Evolutionary conservation across 2,797 vertebrate genomes (phyloP).

Genomic region (Schizopygopsis pylzovi): DNA sequence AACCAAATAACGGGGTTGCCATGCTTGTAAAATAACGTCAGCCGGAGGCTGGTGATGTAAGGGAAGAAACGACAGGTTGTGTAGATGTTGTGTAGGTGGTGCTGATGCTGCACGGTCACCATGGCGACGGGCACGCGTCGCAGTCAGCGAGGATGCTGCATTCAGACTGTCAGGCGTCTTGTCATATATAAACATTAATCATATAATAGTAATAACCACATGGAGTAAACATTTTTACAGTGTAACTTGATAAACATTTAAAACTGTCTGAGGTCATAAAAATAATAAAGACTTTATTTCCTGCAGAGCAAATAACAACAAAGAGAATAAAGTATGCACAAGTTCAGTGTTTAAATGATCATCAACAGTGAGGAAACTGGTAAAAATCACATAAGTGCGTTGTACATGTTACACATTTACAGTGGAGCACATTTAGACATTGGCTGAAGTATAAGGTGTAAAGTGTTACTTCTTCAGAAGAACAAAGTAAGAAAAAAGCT

Average conservation of each 20-base stretch:
- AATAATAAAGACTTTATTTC: constrained; percentile 13
- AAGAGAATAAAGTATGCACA: neutral
- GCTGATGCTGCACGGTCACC: constrained; percentile 50
- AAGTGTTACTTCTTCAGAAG: neutral
- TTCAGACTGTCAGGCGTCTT: constrained; percentile 24
- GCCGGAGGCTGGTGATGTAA: neutral
- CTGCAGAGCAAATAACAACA: neutral
- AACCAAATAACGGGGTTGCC: neutral
- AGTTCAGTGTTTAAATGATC: neutral
- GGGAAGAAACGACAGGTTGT: constrained; percentile 24
- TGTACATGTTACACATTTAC: neutral
- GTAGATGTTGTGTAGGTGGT: neutral
- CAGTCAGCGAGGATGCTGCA: constrained; percentile 48
- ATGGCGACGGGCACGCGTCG: constrained; percentile 22
- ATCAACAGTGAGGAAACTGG: neutral
- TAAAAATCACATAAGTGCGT: neutral
- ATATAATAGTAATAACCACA: neutral
- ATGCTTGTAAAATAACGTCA: neutral
- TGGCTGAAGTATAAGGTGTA: neutral
- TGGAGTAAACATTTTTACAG: neutral
- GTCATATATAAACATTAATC: neutral
- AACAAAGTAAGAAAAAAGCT: neutral
- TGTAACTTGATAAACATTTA: neutral
- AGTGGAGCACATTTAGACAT: neutral
- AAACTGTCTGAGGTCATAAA: neutral